Evolutionary conservation across 2,113 vertebrate genomes (phyloP).

Genomic region (Zosterops borbonicus): DNA sequence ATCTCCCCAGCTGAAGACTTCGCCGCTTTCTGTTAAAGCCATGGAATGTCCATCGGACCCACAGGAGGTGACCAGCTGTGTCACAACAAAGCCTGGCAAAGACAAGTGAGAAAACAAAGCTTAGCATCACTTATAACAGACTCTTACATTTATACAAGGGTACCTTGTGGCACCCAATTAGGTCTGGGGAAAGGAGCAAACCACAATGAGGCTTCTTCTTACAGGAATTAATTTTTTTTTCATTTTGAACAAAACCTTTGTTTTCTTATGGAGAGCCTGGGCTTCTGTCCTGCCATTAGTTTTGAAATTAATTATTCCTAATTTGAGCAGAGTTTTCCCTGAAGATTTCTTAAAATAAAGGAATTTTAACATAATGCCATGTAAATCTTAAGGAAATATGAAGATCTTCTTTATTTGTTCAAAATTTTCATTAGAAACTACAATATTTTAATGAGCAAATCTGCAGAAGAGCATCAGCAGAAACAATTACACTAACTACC

Average conservation of each 20-base stretch:
- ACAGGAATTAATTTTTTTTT: neutral
- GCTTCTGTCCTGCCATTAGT: neutral
- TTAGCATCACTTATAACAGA: neutral
- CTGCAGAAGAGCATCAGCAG: neutral
- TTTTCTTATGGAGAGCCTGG: neutral
- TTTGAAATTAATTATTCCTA: neutral
- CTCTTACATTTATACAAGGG: neutral
- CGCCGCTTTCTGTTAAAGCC: conserved; percentile 84
- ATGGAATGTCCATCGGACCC: conserved; percentile 86
- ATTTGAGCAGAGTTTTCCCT: neutral
- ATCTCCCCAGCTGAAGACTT: conserved; percentile 86
- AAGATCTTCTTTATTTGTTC: neutral
- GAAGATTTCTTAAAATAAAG: neutral
- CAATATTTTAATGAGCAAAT: neutral
- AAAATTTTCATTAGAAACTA: neutral
- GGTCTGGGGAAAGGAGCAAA: neutral
- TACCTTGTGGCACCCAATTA: neutral
- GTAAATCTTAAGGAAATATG: neutral
- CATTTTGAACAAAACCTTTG: neutral
- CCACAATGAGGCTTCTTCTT: neutral
- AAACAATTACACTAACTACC: neutral
- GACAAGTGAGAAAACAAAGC: neutral
- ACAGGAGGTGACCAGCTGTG: conserved; percentile 84
- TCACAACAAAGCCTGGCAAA: conserved; percentile 81
- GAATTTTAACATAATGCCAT: neutral